Evolutionary conservation across 2,888 invertebrate genomes (phyloP).

Genomic region (Lepidocyrtinus sp.): DNA sequence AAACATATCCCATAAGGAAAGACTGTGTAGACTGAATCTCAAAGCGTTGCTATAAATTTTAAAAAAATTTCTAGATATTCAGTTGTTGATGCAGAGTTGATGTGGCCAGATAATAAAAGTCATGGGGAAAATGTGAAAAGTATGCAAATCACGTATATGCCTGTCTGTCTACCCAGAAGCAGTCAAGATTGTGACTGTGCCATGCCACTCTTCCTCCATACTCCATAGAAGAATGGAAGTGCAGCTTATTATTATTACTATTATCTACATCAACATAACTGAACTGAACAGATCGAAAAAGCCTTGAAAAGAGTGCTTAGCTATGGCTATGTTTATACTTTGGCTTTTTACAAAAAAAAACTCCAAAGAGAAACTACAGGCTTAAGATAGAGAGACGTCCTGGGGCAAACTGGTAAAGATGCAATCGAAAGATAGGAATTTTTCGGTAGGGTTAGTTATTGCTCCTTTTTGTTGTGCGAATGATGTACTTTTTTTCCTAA

Average conservation of each 20-base stretch:
- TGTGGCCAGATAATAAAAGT: conserved; percentile 57
- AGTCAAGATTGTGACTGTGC: conserved; percentile 20
- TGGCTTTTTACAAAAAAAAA: too few relatives aligned
- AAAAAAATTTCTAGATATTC: conserved; percentile 35
- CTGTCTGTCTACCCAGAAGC: conserved; percentile 58
- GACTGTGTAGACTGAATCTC: too few relatives aligned
- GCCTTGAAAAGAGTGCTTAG: too few relatives aligned
- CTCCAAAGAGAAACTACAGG: too few relatives aligned
- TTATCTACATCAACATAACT: conserved; percentile 22
- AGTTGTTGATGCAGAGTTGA: conserved; percentile 46
- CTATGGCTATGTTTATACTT: too few relatives aligned
- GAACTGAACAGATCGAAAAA: too few relatives aligned
- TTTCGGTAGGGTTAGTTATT: conserved; percentile 55
- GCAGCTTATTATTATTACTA: conserved; percentile 40
- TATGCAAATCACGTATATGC: conserved; percentile 58
- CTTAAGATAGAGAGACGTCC: conserved; percentile 35
- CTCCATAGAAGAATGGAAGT: conserved; percentile 26
- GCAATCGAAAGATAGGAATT: conserved; percentile 45
- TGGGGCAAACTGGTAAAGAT: conserved; percentile 55
- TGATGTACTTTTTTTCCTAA: too few relatives aligned
- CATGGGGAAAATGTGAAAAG: conserved; percentile 58
- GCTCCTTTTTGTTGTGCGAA: conserved; percentile 44
- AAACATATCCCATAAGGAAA: too few relatives aligned
- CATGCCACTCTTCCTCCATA: neutral
- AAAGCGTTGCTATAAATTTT: conserved; percentile 18